Evolutionary conservation across 1,140 invertebrate genomes (phyloP).

Genomic region (Brachionus calyciflorus): DNA sequence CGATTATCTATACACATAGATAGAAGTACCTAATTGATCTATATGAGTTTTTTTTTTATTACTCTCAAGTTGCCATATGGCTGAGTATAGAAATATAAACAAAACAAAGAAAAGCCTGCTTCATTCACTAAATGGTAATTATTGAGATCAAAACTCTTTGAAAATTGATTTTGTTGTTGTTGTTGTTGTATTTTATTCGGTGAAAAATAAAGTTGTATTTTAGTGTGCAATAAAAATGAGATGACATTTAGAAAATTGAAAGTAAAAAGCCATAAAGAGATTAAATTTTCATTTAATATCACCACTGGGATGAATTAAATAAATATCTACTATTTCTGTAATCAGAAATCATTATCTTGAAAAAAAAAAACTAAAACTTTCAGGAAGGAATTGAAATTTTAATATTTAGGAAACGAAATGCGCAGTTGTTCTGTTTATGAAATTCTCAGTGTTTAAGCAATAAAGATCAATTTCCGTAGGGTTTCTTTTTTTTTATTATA

Average conservation of each 20-base stretch:
- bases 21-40: conserved; percentile 18
- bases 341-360: not conserved
- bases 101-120: too few relatives aligned
- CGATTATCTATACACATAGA: not conserved
- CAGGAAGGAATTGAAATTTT: conserved; percentile 3
- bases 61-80: not conserved
- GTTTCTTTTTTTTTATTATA: not conserved
- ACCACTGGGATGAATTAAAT: conserved; percentile 28
- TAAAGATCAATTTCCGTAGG: conserved; percentile 11
- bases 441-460: too few relatives aligned
- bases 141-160: conserved; percentile 31
- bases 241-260: conserved; percentile 35
- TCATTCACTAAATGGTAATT: too few relatives aligned
- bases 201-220: too few relatives aligned
- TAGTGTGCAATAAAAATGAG: not conserved
- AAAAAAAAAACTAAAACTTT: not conserved
- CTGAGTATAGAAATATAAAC: too few relatives aligned
- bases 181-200: too few relatives aligned
- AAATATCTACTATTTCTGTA: too few relatives aligned
- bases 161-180: conserved; percentile 44
- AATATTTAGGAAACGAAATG: not conserved
- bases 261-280: conserved; percentile 13
- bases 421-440: not conserved
- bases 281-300: conserved; percentile 25
- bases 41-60: conserved; percentile 34